Base-by-base conservation (phyloP, 2,113 vertebrate species). In the Thinocorus orbignyianus region DNA sequence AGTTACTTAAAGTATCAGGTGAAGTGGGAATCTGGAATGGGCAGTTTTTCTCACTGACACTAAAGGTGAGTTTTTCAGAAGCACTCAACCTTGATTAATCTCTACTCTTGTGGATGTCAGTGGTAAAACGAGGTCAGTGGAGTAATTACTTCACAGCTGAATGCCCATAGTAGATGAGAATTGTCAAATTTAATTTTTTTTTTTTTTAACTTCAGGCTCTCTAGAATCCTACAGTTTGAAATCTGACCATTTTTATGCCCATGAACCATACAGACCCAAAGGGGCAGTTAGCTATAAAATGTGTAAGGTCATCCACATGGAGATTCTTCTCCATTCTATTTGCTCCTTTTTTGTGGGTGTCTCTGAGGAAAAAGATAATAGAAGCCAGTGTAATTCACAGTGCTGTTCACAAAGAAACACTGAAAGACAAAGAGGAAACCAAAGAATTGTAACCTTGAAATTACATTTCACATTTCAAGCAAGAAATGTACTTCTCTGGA, bases 91-190 rank as follows among this genome's bases (percentile, higher is more conserved):
- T 95, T 94, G 84, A 89, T 95, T 91, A 89, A 87, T 96, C 73
- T 93, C 48, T 91, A 17, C 39, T 93, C 16, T 86, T 61, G 37
- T 52, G 44, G 73, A 85, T 90, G 87, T 90, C 65, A 69, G 44
- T 72, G 61, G 61, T 79, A 87, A 95, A 95, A 91, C 1, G 28
- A 95, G 90, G 91, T 91, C 87, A 95, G 78, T 95, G 49, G 87
- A 91, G 91, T 95, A 96, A 95, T 97, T 95, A 95, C 86, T 88
- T 89, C 81, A 95, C 81, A 95, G 81, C 13, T 90, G 90, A 93
- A 85, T 72, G 81, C 65, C 37, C 44, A n/a, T 7, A 85, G 44
- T 72, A 79, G n/a, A 82, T 92, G 48, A 89, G 44, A 76, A 5
- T 18, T 78, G 39, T 26, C 5, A 0, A 52, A 3, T 30, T 39